A percentile compares a stretch with the other conserved stretches of the same genome.
Conservation (phyloP, 2,113 vertebrate genomes). For the Scophthalmus maximus region DNA sequence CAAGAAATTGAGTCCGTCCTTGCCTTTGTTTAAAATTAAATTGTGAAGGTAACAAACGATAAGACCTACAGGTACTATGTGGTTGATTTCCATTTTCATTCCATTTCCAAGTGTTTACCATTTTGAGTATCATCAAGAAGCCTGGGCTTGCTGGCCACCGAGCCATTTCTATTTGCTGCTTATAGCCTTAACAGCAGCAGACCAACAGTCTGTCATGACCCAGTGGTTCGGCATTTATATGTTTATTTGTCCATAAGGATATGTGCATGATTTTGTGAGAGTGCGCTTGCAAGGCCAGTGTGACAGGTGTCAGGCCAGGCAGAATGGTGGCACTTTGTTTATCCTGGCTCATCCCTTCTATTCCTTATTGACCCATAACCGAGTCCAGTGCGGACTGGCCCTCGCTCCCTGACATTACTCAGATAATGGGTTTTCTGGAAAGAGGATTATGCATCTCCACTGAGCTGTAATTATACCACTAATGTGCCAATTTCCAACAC, state of each 20-base stretch:
- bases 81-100: too few species aligned
- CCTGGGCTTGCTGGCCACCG: constrained; percentile 13
- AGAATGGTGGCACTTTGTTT: constrained; percentile 50
- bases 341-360: constrained; percentile 37
- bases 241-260: constrained; percentile 53
- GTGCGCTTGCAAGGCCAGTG: constrained; percentile 11
- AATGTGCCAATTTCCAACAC: constrained; percentile 50
- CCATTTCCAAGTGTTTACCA: too few species aligned
- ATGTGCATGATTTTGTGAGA: constrained; percentile 22
- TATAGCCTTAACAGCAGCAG: constrained; percentile 32
- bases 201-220: constrained; percentile 58
- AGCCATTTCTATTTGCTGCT: constrained; percentile 59
- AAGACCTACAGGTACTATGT: too few species aligned
- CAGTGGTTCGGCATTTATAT: constrained; percentile 40
- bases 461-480: constrained; percentile 58
- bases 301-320: constrained; percentile 15
- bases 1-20: too few species aligned
- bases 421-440: constrained; percentile 70
- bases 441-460: constrained; percentile 40
- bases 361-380: constrained; percentile 57
- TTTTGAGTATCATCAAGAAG: constrained; percentile 12
- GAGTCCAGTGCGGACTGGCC: constrained; percentile 24
- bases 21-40: too few species aligned
- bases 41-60: too few species aligned
- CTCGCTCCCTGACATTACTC: constrained; percentile 29